Base-by-base conservation (phyloP, 2,888 invertebrate species). In the Gastrophysa polygoni region DNA sequence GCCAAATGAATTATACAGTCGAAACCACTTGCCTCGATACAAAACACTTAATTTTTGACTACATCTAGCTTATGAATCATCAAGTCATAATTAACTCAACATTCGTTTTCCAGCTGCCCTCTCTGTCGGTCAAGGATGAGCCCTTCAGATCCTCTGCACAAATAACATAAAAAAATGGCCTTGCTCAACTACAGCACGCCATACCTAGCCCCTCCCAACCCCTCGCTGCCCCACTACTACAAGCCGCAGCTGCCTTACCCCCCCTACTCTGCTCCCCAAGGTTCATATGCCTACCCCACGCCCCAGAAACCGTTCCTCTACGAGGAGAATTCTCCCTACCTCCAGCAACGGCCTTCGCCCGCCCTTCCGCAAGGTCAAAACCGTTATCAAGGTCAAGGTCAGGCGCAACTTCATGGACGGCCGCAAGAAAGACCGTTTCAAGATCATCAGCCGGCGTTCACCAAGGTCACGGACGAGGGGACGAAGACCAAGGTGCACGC, bases 401-500 rank as follows among this genome's bases (percentile, higher is more conserved):
- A 44, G 38, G 38, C 32, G 6, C 48, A 57, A 55, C 32, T 17
- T 21, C 49, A 21, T 1, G 43, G 6, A 2, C 58, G 56, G 17
- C 17, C 32, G 1, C 61, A 38, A 2, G 51, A 17, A 21, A 38
- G 59, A n/a, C 70, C 62, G 46, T 1, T n/a, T 8, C 63, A 50
- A 6, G 51, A 21, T 21, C 47, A 61, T 16, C 70, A 60, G 46
- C 86, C 88, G 2, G 87, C 87, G 4, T 90, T 86, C 75, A 89
- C 89, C 11, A 86, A 87, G 73, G 89, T 90, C 46, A 86, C 86
- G 1, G 83, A 84, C 1, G 81, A 82, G 18, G 84, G 84, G 1
- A 83, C 81, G 62, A 88, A 82, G 73, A 84, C 63, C 1, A 89
- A 89, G 71, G 81, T 91, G 61, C 91, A 91, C 78, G 90, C 91